phyloP scores from a whole-genome alignment of 2,113 vertebrate genomes.

The Chionodraco myersi region DNA sequence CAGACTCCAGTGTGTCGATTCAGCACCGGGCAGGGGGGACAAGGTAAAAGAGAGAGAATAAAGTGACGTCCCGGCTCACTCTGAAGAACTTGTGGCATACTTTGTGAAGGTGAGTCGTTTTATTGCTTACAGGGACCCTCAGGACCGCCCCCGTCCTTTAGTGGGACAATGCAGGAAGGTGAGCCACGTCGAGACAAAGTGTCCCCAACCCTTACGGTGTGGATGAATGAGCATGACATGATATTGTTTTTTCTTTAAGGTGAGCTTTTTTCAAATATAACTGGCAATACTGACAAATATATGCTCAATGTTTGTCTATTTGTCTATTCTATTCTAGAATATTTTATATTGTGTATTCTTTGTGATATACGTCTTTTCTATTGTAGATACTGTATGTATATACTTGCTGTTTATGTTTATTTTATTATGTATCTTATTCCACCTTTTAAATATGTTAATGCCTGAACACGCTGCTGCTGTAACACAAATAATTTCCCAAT shows the following conservation, averaged over 20 bases:
- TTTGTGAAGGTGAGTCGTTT: constrained; percentile 75
- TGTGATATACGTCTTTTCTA: too few species aligned
- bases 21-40: constrained; percentile 74
- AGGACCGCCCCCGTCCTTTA: constrained; percentile 58
- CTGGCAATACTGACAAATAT: neutral
- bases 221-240: neutral
- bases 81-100: constrained; percentile 60
- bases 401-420: too few species aligned
- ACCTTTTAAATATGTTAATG: too few species aligned
- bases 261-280: neutral
- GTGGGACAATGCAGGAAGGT: constrained; percentile 53
- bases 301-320: neutral
- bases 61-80: constrained; percentile 60
- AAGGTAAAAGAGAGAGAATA: constrained; percentile 49
- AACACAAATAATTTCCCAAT: too few species aligned
- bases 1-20: constrained; percentile 78
- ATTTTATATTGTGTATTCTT: too few species aligned
- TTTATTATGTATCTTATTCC: too few species aligned
- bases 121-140: constrained; percentile 39
- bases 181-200: constrained; percentile 11
- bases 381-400: too few species aligned
- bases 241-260: neutral
- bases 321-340: too few species aligned
- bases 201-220: neutral
- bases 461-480: too few species aligned